These are phyloP conservation scores for Morphnarchus princeps DNA, from an alignment of 2,113 vertebrate genomes.

Conservation along the genomic window DNA sequence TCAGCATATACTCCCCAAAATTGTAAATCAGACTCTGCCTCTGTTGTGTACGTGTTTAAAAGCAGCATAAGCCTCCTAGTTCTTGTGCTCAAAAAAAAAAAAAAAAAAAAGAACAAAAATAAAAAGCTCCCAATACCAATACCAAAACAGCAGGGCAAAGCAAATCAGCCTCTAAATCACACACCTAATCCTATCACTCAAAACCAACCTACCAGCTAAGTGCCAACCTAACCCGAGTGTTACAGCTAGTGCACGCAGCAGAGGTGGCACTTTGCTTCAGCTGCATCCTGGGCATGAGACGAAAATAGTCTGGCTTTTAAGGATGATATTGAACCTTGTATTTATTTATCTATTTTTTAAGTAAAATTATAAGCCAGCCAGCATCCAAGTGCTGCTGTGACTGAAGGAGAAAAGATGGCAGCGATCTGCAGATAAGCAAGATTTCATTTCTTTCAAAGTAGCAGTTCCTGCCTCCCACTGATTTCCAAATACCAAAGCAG, in stretches of 20 bases:
- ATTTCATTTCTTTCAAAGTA: background rate
- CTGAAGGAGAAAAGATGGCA: background rate
- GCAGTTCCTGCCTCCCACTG: background rate
- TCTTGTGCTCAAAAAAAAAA: background rate
- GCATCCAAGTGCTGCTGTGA: background rate
- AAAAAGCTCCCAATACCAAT: too few species aligned
- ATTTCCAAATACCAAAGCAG: background rate
- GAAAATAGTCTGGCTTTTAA: background rate
- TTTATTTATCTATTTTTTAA: background rate
- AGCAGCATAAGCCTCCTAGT: background rate
- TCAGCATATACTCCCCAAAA: background rate
- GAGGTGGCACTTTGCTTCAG: background rate
- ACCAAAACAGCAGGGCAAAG: background rate
- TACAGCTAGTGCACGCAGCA: background rate
- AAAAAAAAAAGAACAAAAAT: background rate
- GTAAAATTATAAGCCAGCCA: background rate
- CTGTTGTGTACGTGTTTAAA: background rate
- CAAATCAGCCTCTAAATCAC: background rate
- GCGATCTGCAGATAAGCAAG: background rate
- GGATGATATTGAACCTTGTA: background rate
- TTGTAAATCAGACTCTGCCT: background rate
- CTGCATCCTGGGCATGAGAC: fast-evolving
- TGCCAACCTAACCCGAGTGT: fast-evolving
- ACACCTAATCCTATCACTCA: too few species aligned
- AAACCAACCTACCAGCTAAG: background rate